Evolutionary conservation across 2,797 vertebrate genomes (phyloP), one percentile per base, ranked within the genome.

Genomic region (Borostomias antarcticus): DNA sequence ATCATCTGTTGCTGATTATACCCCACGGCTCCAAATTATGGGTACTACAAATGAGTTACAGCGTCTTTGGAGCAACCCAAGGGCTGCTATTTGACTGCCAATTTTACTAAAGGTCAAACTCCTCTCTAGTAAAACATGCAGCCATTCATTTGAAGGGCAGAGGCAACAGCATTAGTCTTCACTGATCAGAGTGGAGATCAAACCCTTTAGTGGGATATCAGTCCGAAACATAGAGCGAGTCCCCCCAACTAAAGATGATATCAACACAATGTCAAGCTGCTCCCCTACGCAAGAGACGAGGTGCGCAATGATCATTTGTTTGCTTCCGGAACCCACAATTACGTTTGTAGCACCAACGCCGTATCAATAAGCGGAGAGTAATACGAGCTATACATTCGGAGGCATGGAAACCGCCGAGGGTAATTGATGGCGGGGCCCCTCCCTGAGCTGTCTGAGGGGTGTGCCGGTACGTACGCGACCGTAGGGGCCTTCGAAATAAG

Each of bases 1-100:
- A 92, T 93, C 91, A 92, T 92, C 91, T 91, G 90, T 89, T 90
- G 88, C 90, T 92, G 90, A 93, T 93, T 93, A 93, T 91, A 92
- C 87, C 87, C 88, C 88, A 83, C 86, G 86, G 90, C 86, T 86
- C 89, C 85, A 92, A 92, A 93, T 93, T 92, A 92, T 91, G 91
- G 92, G 92, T 90, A 91, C 88, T 89, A 92, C 91, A 92, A 92
- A 92, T 91, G 89, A 90, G 89, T 92, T 90, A 90, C 91, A 92
- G 90, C 91, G 90, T 88, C 87, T 88, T 88, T 85, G 86, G 86
- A 91, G 88, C 82, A 85, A 85, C 85, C 87, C 87, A 84, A 92
- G 85, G 89, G 87, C 89, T 92, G 90, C 87, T 91, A 91, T 92
- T 92, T 91, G 87, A 89, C 89, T 91, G 91, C 91, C 91, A 92